Evolutionary conservation across 1,140 invertebrate species (phyloP).

Genomic region (Pollicipes pollicipes): DNA sequence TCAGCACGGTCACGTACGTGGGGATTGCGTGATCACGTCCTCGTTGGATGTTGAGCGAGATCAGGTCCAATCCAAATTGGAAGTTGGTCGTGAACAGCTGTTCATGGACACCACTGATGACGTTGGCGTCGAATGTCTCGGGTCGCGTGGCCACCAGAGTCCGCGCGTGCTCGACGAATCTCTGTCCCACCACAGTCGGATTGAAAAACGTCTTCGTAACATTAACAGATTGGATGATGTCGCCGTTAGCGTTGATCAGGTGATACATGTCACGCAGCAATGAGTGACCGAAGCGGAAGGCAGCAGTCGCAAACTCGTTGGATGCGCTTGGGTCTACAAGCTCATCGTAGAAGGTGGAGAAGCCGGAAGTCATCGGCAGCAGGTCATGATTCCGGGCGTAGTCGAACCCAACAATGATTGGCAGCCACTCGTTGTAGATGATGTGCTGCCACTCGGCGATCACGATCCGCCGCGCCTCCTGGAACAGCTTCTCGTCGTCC

Average conservation of each 20-base stretch:
- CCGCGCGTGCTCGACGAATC: background rate
- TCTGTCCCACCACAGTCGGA: background rate
- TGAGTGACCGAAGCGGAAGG: conserved; percentile 26
- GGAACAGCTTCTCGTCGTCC: conserved; percentile 51
- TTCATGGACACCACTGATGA: background rate
- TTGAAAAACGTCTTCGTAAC: background rate
- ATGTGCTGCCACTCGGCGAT: conserved; percentile 30
- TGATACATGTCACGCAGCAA: conserved; percentile 19
- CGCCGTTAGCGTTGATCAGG: background rate
- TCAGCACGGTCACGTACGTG: conserved; percentile 20
- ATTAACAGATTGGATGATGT: background rate
- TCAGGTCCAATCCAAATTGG: conserved; percentile 13
- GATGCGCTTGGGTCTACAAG: conserved; percentile 16
- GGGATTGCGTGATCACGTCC: conserved; percentile 23
- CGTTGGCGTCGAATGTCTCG: background rate
- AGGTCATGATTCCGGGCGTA: conserved; percentile 59
- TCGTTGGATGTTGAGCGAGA: conserved; percentile 40
- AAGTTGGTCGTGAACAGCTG: background rate
- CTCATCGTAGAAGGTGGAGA: conserved; percentile 23
- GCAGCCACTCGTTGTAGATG: conserved; percentile 31
- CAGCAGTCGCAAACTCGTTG: conserved; percentile 21
- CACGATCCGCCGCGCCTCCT: conserved; percentile 23
- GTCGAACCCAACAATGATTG: conserved; percentile 48
- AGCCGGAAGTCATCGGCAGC: conserved; percentile 40
- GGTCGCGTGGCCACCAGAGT: background rate